Conservation (phyloP, 2,113 vertebrate species). For the Sinocyclocheilus anshuiensis region DNA sequence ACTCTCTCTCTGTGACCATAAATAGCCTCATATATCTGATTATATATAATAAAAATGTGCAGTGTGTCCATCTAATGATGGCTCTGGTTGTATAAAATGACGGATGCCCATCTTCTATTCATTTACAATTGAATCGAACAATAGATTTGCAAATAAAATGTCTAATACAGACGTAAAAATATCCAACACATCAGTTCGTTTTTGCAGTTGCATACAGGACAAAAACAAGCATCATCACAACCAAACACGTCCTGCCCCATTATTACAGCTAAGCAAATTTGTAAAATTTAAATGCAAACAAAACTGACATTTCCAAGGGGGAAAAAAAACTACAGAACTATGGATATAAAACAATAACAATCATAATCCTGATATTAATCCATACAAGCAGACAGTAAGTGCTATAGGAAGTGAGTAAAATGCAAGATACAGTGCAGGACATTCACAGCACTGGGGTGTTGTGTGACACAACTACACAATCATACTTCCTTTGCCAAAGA, state of each 20-base stretch:
- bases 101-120: slow-evolving; percentile 97
- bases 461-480: slow-evolving; percentile 98
- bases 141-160: slow-evolving; percentile 99
- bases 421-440: slow-evolving; percentile 94
- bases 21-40: slow-evolving; percentile 69
- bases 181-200: slow-evolving; percentile 88
- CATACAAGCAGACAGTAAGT: slow-evolving; percentile 87
- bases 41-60: slow-evolving; percentile 93
- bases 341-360: slow-evolving; percentile 87
- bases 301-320: slow-evolving; percentile 61
- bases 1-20: slow-evolving; percentile 85
- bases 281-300: slow-evolving; percentile 65
- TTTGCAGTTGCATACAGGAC: slow-evolving; percentile 79
- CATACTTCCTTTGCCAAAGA: slow-evolving; percentile 86
- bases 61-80: slow-evolving; percentile 97
- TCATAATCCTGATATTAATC: slow-evolving; percentile 78
- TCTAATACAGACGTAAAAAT: slow-evolving; percentile 99
- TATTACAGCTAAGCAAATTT: slow-evolving; percentile 79
- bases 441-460: slow-evolving; percentile 91
- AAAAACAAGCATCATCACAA: slow-evolving; percentile 85
- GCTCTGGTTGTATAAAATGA: slow-evolving; percentile 97
- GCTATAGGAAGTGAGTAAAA: slow-evolving; percentile 95
- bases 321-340: slow-evolving; percentile 82
- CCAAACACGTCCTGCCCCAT: slow-evolving; percentile 82
- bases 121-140: slow-evolving; percentile 99